Evolutionary conservation across 2,113 vertebrate species (phyloP), one percentile per base, ranked within the genome.

Genomic region (Gambusia affinis): DNA sequence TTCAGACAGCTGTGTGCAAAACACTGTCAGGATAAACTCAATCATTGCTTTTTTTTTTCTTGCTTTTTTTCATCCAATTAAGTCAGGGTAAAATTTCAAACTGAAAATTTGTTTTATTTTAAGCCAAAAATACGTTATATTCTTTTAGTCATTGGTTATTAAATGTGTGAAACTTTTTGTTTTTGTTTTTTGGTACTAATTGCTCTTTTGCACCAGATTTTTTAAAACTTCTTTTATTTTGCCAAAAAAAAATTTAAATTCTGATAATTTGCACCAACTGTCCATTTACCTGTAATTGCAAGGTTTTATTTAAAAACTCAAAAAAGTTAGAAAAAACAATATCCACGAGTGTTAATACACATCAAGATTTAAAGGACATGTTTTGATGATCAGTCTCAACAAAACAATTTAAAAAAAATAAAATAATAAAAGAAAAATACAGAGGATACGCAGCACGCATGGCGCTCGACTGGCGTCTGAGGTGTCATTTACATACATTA

Each of bases 401-500:
- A 88, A 84, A 87, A 92, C 81, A 72, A 91, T 71, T 79, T 7
- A 19, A 74, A 75, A 79, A 37, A 75, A 76, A 35, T 35, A 72
- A 67, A 63, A 64, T 63, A 33, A 64, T 35, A 67, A 75, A 71
- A 51, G 47, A 73, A 69, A 80, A 79, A 67, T 76, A 76, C 84
- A 90, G 80, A 88, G 84, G 89, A 90, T 86, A 87, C 82, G 74
- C 79, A 78, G 83, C 86, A 89, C 86, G 76, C 90, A 86, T 88
- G 86, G 88, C 90, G 89, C 92, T 92, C 92, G 91, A 93, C 89
- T 89, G 90, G 92, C 92, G 86, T 93, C 91, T 93, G 92, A 94
- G 92, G 92, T 90, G 90, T 92, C 89, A 94, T 95, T 94, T 95
- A 92, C 94, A 95, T 94, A 95, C 88, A 95, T 95, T 95, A 93